Conservation (phyloP, 53 echinoderm and acorn worm genomes). For the Zoroaster sp. region DNA sequence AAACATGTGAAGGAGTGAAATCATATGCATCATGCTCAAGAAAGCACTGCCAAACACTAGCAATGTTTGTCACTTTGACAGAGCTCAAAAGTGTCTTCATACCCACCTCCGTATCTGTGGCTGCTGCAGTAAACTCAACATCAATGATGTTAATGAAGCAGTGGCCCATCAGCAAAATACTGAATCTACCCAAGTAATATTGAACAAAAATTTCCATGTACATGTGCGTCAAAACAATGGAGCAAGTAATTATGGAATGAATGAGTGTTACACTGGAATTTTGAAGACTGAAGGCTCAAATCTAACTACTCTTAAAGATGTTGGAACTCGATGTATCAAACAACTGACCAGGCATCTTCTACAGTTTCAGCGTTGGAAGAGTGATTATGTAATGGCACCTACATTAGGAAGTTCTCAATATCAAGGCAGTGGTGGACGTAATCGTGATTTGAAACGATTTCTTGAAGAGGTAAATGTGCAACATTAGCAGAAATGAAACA, state of each 20-base stretch:
- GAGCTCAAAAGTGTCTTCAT: conserved; percentile 5
- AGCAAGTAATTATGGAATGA: background rate
- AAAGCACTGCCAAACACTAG: background rate
- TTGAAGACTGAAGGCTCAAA: background rate
- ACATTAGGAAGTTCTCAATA: conserved; percentile 8
- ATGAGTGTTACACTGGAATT: background rate
- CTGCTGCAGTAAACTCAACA: background rate
- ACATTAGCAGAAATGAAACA: background rate
- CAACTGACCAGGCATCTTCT: conserved; percentile 62
- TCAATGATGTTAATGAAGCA: background rate
- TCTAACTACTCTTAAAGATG: background rate
- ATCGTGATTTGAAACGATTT: conserved; percentile 88
- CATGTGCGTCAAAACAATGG: background rate
- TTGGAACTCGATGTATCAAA: conserved; percentile 18
- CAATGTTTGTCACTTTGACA: background rate
- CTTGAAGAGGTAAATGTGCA: conserved; percentile 85
- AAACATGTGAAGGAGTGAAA: background rate
- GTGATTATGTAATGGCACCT: conserved; percentile 72
- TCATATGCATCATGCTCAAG: background rate
- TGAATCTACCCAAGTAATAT: background rate
- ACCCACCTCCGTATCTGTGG: background rate
- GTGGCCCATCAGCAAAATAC: background rate
- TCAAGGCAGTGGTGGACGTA: background rate
- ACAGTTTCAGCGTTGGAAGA: conserved; percentile 86
- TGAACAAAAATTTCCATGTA: background rate